These are phyloP conservation scores for Dysdera silvatica DNA, from an alignment of 1,140 invertebrate species.

Conservation along the genomic window DNA sequence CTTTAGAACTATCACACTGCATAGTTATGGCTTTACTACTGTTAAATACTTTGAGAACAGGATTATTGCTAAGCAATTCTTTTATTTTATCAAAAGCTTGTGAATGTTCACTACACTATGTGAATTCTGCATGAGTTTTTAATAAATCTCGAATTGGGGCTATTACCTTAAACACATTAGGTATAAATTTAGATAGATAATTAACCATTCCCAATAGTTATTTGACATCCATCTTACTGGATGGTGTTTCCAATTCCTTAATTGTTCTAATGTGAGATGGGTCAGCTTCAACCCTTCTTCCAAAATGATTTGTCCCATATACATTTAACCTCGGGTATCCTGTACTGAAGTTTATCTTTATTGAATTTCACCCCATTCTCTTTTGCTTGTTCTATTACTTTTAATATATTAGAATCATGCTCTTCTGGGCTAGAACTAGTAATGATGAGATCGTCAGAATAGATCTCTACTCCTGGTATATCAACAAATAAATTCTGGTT, in stretches of 20 bases:
- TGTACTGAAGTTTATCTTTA: conserved; percentile 19
- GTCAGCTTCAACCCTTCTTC: conserved; percentile 14
- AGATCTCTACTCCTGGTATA: conserved; percentile 1
- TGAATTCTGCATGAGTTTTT: conserved; percentile 11
- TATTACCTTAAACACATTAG: conserved; percentile 12
- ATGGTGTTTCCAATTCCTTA: conserved; percentile 9
- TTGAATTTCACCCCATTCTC: conserved; percentile 6
- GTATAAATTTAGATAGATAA: conserved; percentile 16
- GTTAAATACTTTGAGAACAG: conserved; percentile 16
- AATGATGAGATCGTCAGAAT: conserved; percentile 18
- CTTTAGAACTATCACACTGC: conserved; percentile 15
- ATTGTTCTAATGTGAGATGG: conserved; percentile 14
- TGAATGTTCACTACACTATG: not conserved
- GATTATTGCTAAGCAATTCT: not conserved
- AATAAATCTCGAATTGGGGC: not conserved
- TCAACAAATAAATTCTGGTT: not conserved
- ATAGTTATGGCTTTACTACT: not conserved
- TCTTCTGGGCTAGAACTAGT: not conserved
- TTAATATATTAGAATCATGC: not conserved
- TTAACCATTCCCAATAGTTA: conserved; percentile 14
- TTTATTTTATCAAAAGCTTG: conserved; percentile 11
- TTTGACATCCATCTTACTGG: conserved; percentile 4
- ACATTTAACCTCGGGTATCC: conserved; percentile 20
- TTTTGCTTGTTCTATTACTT: not conserved
- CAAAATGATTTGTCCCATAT: conserved; percentile 8